Conservation (phyloP, 2,797 vertebrate genomes). For the Acanthis flammea region DNA sequence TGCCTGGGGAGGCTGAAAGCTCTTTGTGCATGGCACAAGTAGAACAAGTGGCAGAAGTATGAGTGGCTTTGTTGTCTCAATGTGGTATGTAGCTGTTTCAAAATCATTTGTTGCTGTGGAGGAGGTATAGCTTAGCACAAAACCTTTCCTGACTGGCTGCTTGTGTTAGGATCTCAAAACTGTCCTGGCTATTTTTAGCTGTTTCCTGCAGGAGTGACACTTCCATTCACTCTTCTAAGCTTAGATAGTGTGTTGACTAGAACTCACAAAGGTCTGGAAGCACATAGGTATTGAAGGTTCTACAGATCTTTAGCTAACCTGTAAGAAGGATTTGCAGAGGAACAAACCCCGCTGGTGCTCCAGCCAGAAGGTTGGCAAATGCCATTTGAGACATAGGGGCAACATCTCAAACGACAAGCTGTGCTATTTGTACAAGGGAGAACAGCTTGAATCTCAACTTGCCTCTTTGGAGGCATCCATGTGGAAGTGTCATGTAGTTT, state of each 20-base stretch:
- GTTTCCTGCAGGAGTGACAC: neutral
- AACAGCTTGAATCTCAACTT: neutral
- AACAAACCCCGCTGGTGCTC: neutral
- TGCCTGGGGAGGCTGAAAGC: neutral
- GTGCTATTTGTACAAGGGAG: neutral
- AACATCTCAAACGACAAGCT: neutral
- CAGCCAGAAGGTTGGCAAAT: neutral
- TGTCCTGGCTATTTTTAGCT: neutral
- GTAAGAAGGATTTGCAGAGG: neutral
- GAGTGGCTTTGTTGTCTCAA: neutral
- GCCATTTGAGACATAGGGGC: neutral
- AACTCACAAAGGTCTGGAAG: neutral
- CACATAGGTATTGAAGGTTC: neutral
- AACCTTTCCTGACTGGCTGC: neutral
- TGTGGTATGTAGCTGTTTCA: neutral
- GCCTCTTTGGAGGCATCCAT: neutral
- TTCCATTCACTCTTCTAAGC: neutral
- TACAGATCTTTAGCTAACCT: neutral
- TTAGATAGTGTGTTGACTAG: neutral
- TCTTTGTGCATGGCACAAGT: neutral
- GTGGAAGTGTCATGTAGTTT: neutral
- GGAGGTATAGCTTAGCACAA: neutral
- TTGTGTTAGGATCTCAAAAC: neutral
- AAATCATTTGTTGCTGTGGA: neutral
- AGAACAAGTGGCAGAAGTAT: neutral